Evolutionary conservation across 1,140 invertebrate genomes (phyloP), one percentile per base, ranked within the genome.

Genomic region (Cepaea nemoralis): DNA sequence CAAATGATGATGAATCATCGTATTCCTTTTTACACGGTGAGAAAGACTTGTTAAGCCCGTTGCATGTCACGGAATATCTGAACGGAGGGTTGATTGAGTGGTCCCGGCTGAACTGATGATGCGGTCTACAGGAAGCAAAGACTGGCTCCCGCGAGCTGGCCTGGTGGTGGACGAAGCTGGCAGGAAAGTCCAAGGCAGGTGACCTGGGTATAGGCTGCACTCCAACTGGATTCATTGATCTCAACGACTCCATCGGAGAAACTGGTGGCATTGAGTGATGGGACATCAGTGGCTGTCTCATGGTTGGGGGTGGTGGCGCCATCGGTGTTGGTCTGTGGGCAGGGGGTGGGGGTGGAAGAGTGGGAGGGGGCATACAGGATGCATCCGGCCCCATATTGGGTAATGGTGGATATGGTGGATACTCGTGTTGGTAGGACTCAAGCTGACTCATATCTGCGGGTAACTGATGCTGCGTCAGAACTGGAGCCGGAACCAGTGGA

Each of bases 161-260:
- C 22, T 63, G 48, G 5, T 63, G 75, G n/a, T 37, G 48, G 0
- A 55, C 50, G 39, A 50, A 59, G 8, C 22, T 33, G 1, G 35
- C 10, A 16, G 63, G 10, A 8, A 69, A 69, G 3, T 78, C 59
- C 8, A 78, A 63, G 1, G 42, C 40, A 19, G 39, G 77, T 33
- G 66, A 69, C 31, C 66, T 42, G 14, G 37, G 1, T 3, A 78
- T 27, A 63, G 63, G 77, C 40, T 69, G 59, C 24, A 48, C 63
- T 27, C 55, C 76, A 19, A 45, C 33, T n/a, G 77, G 77, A 69
- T 78, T 78, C 77, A 78, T 40, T 12, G 77, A 48, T 31, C 63
- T 67, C 22, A 45, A 19, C 3, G 77, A 42, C 16, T 78, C 77
- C 6, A 69, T 78, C 6, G 59, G 22, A 39, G 77, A 69, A n/a